Base-by-base conservation (phyloP, 2,797 vertebrate species). In the Pseudocheirus occidentalis region DNA sequence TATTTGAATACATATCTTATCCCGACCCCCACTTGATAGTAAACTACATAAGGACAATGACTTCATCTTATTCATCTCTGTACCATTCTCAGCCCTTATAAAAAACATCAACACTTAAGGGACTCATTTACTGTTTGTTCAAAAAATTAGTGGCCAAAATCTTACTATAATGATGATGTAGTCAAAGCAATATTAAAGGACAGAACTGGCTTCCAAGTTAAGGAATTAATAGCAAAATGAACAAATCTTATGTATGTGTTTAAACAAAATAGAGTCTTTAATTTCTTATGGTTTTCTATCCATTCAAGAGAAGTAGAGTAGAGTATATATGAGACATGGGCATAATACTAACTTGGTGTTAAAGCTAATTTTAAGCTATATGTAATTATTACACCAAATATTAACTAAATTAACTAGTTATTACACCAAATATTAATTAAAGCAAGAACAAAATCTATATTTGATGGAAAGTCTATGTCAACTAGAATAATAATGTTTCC, bases 211-310 rank as follows among this genome's bases (percentile, higher is more conserved):
- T 93, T 18, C 58, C 55, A 1, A 55, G 55, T 62, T 52, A 92
- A 95, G 34, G 54, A 93, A 90, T 55, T 18, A 90, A 91, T 55
- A 12, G 9, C 34, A n/a, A 56, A 11, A 13, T 55, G 3, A 0
- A 55, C 14, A 92, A 81, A 1, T 66, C 66, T 14, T 66, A 34
- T 73, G 18, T 66, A 66, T 92, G 40, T 95, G 18, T 93, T 92
- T 93, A 62, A n/a, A 96, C 90, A 96, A 96, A 94, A 62, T 56
- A 93, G 94, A 94, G 18, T 54, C 11, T 87, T 58, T 53, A 12
- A 21, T 73, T 73, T 21, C 18, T 73, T 40, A 40, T 9, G 16
- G 13, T 66, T 73, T 73, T 73, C n/a, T 73, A 73, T 14, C 6
- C 34, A 73, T 73, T n/a, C 16, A 93, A 28, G 92, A 87, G 92